Evolutionary conservation across 2,113 vertebrate genomes (phyloP).

Genomic region (Cygnus atratus): DNA sequence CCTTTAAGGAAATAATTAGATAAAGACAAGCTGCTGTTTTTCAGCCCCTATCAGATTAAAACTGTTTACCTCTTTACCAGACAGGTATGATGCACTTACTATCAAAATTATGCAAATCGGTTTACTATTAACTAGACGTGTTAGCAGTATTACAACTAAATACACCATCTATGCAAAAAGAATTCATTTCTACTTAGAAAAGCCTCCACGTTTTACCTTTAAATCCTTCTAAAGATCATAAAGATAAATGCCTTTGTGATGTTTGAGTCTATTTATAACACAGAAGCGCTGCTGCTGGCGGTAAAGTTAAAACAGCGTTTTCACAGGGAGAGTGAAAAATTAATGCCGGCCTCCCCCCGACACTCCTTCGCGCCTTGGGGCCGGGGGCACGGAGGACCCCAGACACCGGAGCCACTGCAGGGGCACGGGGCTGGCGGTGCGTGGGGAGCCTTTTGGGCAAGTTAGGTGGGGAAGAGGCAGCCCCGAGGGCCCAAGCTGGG

Average conservation of each 20-base stretch:
- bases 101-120: slow-evolving; percentile 39
- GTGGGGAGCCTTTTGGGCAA: not conserved
- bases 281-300: not conserved
- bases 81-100: not conserved
- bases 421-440: not conserved
- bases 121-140: not conserved
- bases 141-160: not conserved
- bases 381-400: not conserved
- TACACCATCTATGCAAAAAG: not conserved
- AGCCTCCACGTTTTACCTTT: not conserved
- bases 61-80: slow-evolving; percentile 54
- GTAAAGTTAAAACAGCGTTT: not conserved
- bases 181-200: not conserved
- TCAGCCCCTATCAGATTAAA: slow-evolving; percentile 44
- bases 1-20: slow-evolving; percentile 62
- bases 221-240: slow-evolving; percentile 23
- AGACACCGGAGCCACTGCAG: not conserved
- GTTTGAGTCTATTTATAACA: not conserved
- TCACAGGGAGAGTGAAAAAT: not conserved
- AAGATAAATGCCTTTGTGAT: slow-evolving; percentile 14
- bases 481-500: not conserved
- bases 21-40: slow-evolving; percentile 38
- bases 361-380: slow-evolving; percentile 64
- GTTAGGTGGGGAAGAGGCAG: not conserved
- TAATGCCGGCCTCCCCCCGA: slow-evolving; percentile 6